A percentile compares a stretch with the other conserved stretches of the same genome.
Conservation (phyloP, 35 echinoderm and acorn worm genomes). For the Nesometra sesokonis region DNA sequence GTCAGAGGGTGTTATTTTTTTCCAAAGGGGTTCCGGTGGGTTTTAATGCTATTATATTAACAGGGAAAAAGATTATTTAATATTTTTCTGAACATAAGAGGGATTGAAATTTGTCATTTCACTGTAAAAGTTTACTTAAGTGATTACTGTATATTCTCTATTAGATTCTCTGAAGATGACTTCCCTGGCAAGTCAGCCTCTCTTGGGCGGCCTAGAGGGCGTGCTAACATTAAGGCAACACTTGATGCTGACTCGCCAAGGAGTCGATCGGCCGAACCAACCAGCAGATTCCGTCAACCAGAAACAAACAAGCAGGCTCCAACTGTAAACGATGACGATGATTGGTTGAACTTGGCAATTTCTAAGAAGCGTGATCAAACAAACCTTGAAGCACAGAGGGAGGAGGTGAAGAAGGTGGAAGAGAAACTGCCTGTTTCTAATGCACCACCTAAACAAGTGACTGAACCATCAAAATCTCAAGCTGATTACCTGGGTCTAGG, state of each 20-base stretch:
- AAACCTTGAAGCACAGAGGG: neutral
- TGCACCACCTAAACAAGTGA: neutral
- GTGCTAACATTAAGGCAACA: neutral
- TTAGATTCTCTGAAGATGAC: neutral
- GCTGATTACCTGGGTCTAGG: slow-evolving; percentile 9
- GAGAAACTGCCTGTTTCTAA: neutral
- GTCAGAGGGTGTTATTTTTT: no score
- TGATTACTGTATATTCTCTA: neutral
- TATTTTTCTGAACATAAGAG: no score
- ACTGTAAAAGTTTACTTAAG: neutral
- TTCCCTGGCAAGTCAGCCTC: neutral
- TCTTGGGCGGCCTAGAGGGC: neutral
- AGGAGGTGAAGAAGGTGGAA: neutral
- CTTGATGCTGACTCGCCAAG: neutral
- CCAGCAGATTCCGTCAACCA: neutral
- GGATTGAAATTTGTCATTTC: no score
- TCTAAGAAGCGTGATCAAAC: neutral
- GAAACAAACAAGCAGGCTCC: neutral
- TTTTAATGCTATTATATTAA: no score
- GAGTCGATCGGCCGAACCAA: neutral
- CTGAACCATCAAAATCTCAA: neutral
- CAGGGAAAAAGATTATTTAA: no score
- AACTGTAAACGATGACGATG: neutral
- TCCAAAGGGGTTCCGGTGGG: no score
- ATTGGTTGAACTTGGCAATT: neutral